Evolutionary conservation across 2,888 invertebrate species (phyloP).

Genomic region (Sinhomidia bicolor): DNA sequence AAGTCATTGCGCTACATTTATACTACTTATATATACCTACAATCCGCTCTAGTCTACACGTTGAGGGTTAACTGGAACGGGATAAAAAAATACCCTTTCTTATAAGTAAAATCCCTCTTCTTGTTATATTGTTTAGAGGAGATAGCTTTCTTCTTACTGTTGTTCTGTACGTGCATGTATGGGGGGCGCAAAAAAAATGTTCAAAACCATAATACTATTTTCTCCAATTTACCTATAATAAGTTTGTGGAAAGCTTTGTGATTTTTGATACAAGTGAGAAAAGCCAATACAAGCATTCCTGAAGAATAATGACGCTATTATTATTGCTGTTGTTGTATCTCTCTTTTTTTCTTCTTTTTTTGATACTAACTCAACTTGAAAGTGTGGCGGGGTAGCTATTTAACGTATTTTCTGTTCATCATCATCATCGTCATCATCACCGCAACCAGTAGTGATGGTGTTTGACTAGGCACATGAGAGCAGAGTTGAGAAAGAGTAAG

Average conservation of each 20-base stretch:
- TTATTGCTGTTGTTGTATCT: not conserved
- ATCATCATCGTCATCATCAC: not conserved
- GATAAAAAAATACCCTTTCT: not conserved
- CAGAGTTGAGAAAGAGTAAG: not conserved
- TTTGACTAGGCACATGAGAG: not conserved
- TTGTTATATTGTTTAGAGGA: not conserved
- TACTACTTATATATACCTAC: not conserved
- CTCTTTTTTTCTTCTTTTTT: not conserved
- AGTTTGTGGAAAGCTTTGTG: not conserved
- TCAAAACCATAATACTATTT: not conserved
- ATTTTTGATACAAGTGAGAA: not conserved
- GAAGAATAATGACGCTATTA: not conserved
- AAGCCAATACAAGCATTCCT: slow-evolving; percentile 1
- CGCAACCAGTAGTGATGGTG: not conserved
- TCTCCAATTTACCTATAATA: not conserved
- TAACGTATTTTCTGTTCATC: not conserved
- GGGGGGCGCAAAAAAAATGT: no score
- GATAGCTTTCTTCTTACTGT: not conserved
- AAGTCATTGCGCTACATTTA: not conserved
- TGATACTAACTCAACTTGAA: not conserved
- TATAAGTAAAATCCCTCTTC: no score
- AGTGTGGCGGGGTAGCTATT: not conserved
- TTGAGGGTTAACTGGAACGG: not conserved
- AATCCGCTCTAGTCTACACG: no score
- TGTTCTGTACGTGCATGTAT: no score